These are phyloP conservation scores for Lepidiolamprologus cunningtoni DNA, from an alignment of 2,113 vertebrate genomes.

Conservation along the genomic window DNA sequence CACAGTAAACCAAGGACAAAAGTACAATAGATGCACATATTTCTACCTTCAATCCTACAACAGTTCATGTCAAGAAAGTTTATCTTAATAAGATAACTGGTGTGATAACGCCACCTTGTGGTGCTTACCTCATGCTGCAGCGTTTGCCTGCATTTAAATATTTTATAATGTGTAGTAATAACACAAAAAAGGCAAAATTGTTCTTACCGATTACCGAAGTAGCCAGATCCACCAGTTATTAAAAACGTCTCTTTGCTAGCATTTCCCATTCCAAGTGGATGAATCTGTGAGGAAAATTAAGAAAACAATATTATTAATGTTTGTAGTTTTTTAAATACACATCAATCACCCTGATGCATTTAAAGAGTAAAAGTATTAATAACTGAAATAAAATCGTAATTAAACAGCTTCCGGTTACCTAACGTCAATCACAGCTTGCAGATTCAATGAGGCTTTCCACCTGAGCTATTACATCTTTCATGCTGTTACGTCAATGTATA, in stretches of 20 bases:
- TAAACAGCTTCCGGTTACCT: background rate
- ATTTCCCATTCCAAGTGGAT: slow-evolving; percentile 30
- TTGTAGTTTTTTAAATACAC: fast-evolving
- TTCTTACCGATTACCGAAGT: slow-evolving; percentile 89
- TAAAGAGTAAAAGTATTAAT: background rate
- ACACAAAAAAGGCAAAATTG: background rate
- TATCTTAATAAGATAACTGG: background rate
- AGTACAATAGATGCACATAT: background rate
- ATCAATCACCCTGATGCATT: background rate
- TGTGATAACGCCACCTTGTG: slow-evolving; percentile 7
- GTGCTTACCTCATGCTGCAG: fast-evolving
- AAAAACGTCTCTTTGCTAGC: slow-evolving; percentile 56
- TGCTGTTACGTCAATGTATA: background rate
- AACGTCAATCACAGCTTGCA: background rate
- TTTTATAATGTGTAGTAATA: background rate
- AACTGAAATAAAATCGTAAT: background rate
- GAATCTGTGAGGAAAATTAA: background rate
- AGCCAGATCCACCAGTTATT: slow-evolving; percentile 88
- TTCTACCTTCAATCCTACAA: background rate
- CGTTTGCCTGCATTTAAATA: background rate
- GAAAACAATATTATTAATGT: background rate
- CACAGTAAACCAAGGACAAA: background rate
- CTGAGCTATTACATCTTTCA: background rate
- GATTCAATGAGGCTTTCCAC: background rate
- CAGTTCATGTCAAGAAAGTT: background rate